Base-by-base conservation (phyloP, 2,113 vertebrate genomes). In the Dicrurus megarhynchus region DNA sequence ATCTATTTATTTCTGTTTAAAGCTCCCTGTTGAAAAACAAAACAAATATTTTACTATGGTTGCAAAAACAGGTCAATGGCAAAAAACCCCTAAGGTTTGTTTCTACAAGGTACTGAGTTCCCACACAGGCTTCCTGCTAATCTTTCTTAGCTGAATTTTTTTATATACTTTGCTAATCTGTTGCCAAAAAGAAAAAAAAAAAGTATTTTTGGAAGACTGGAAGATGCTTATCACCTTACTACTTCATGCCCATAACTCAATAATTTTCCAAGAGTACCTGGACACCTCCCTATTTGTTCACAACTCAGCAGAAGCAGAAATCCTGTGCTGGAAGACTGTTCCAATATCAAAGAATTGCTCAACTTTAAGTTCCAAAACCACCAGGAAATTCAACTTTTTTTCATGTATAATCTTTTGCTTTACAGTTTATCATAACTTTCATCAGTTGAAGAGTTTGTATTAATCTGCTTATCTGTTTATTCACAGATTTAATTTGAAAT, bases 1-100 rank as follows among this genome's bases (percentile, higher is more conserved):
- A 57, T 76, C 63, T 47, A 10, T 84, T 84, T 95, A 55, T 95
- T 94, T 81, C 18, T 87, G 47, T 75, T 92, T 84, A 92, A 68
- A 93, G 37, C 46, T 94, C 68, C 71, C 75, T 81, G 17, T 39
- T 94, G 77, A 50, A 89, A 95, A 83, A 24, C 22, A 87, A 93
- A 94, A 8, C 49, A 94, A 88, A 82, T 8, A 35, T 79, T 95
- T 92, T 88, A 64, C 15, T 35, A 27, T 61, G 47, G 42, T 84
- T 21, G 15, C 35, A 80, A 67, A 87, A 88, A 47, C 27, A 74
- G 16, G 37, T 52, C 70, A 87, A 83, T 53, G 28, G 15, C 26
- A 71, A 87, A 91, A 87, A 55, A 5, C 2, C 5, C 3, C 2
- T 33, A 42, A 61, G 26, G 5, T 53, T 71, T 87, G 3, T 78